A percentile compares a stretch with the other conserved stretches of the same genome.
phyloP scores from a whole-genome alignment of 1,140 invertebrate species.

The Drosophila orena region DNA sequence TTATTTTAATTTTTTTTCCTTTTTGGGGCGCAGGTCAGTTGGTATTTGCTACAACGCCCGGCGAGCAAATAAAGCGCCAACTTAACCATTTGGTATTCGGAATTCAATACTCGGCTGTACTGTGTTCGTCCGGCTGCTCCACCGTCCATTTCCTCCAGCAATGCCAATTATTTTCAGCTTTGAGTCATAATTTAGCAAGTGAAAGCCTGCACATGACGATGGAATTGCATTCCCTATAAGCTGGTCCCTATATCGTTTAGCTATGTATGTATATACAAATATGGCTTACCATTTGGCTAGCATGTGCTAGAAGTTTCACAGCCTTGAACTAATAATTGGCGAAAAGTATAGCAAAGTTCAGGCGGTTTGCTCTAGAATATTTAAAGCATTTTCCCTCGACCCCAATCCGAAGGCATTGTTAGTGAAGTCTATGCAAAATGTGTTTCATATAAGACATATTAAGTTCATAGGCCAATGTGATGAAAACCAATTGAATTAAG shows the following conservation, averaged over 20 bases:
- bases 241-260: background rate
- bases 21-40: slow-evolving; percentile 14
- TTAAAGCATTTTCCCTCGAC: background rate
- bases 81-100: slow-evolving; percentile 27
- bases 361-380: background rate
- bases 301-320: slow-evolving; percentile 66
- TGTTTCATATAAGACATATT: slow-evolving; percentile 14
- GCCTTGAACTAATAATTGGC: slow-evolving; percentile 41
- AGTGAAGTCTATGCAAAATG: slow-evolving; percentile 1
- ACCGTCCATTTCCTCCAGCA: slow-evolving; percentile 24
- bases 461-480: background rate
- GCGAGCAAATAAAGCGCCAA: slow-evolving; percentile 34
- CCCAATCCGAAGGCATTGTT: slow-evolving; percentile 12
- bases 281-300: slow-evolving; percentile 24
- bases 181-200: slow-evolving; percentile 66
- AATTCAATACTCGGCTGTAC: slow-evolving; percentile 25
- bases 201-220: slow-evolving; percentile 64
- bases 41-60: slow-evolving; percentile 12
- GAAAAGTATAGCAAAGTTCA: slow-evolving; percentile 9
- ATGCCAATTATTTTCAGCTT: slow-evolving; percentile 71
- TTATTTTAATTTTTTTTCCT: background rate
- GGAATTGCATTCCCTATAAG: slow-evolving; percentile 23
- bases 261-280: background rate
- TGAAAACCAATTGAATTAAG: background rate
- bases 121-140: background rate